Evolutionary conservation across 2,888 invertebrate genomes (phyloP), one percentile per base, ranked within the genome.

Genomic region (Pachymerium ferrugineum): DNA sequence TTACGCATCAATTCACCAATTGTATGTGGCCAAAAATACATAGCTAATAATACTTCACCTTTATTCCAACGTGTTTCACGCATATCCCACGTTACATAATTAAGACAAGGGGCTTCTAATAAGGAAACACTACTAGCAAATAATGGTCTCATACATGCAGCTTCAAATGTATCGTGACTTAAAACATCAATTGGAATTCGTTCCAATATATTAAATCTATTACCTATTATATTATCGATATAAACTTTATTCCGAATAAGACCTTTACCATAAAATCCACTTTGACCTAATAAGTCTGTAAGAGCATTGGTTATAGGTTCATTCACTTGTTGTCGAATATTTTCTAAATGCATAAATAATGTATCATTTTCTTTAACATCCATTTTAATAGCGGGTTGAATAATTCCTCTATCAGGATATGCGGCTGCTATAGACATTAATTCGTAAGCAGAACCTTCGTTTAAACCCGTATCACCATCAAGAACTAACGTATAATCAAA

Each of bases 61-160:
- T 76, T 76, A 33, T 76, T 76, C 76, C 76, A 76, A 3, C 76
- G 25, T n/a, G 74, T 76, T 35, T 76, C 76, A 19, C 76, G 67
- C 76, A 74, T 73, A 47, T 76, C 76, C 76, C 76, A 76, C 4
- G 76, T 76, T 1, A 76, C 76, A 47, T 76, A 76, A 47, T 76
- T 76, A n/a, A 76, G 74, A 35, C 76, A 76, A 10, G 76, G 76
- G 19, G 76, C 76, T 72, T 76, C 76, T 10, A 74, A 42, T 0
- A 76, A 71, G 19, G 70, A 73, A 16, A 76, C 73, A 31, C 74
- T 73, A 42, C 76, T 73, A 4, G 74, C 76, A 67, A 74, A 76
- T 14, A 76, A 25, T 0, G 76, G 76, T 16, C 76, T n/a, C 62
- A 76, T 31, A 30, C 76, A 76, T 14, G 76, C 76, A 1, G 76